Base-by-base conservation (phyloP, 2,797 vertebrate species). In the Liparis tanakae region DNA sequence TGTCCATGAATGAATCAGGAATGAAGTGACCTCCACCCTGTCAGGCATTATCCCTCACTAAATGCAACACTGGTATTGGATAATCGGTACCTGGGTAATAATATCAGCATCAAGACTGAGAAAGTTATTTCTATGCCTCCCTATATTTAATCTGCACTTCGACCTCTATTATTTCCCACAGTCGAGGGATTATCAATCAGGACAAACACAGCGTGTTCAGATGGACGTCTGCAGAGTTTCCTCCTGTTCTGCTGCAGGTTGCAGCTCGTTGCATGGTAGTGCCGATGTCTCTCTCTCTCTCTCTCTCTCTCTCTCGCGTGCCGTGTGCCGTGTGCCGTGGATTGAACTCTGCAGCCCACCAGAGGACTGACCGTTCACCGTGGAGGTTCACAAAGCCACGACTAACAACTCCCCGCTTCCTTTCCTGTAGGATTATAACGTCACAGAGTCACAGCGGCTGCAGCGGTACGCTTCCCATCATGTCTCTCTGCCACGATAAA, bases 321-420 rank as follows among this genome's bases (percentile, higher is more conserved):
- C 71, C 75, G 84, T 92, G 85, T 92, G 85, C 74, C 70, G 76
- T 84, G 68, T 84, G 80, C 37, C 61, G 48, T 77, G 78, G 36
- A 75, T 61, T 80, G 17, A 46, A 70, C 22, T 65, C 20, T 58
- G 43, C 55, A 53, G 65, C 70, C 6, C 67, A 36, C 59, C 64
- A 67, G 25, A 55, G 17, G 22, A n/a, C 34, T 74, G 55, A 58
- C 56, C 34, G 51, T 87, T 79, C 60, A 71, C 25, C 37, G 58
- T 48, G 44, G 64, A 33, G 50, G 44, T 76, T 73, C 63, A 44
- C 58, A 34, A 58, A 12, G 48, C 33, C 70, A 30, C 73, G 64
- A 81, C 73, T 88, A 85, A 89, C 71, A 55, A 4, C 34, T 46
- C 66, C 14, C 15, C 9, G 0, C 64, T 61, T 44, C 25, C 53